Base-by-base conservation (phyloP, 2,888 invertebrate species). In the Nemurella pictetii region DNA sequence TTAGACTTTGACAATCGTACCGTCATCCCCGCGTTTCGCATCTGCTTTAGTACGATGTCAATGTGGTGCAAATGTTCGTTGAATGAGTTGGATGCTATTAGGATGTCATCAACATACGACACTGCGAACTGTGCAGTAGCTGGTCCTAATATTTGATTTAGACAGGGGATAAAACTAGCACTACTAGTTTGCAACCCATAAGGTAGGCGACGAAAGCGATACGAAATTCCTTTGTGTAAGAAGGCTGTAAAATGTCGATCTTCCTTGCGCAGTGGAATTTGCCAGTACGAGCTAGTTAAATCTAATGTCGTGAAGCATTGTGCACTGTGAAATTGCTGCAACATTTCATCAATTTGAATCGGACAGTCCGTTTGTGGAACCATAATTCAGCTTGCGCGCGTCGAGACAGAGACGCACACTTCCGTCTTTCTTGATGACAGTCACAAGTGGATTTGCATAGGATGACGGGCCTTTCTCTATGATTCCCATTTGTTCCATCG, bases 361-460 rank as follows among this genome's bases (percentile, higher is more conserved):
- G 87, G 86, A 55, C 80, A 35, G 27, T 86, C 87, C 80, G 86
- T 72, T 28, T 87, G 84, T 26, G 83, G 84, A 26, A 83, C 80
- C 84, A 86, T 87, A 26, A 80, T 88, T 88, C 0, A 88, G 75
- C 73, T 72, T 20, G 87, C 77, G 87, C 73, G 12, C 87, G 78
- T 3, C 87, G 85, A 27, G 75, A 30, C 9, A 81, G 83, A 80
- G 86, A 5, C 87, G 78, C 0, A 87, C 86, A 20, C 74, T 30
- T 1, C 82, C 86, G 55, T 86, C 85, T 75, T 87, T 87, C 0
- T 86, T 27, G 5, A 86, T 84, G 4, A 86, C 77, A 25, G 28
- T 28, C 15, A 77, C 28, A 5, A 77, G 28, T 2, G 77, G 77
- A 27, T 77, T 32, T 9, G 32, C 32, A 32, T 32, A 32, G 9